Base-by-base conservation (phyloP, 2,113 vertebrate genomes). In the Lampris megalopsis region DNA sequence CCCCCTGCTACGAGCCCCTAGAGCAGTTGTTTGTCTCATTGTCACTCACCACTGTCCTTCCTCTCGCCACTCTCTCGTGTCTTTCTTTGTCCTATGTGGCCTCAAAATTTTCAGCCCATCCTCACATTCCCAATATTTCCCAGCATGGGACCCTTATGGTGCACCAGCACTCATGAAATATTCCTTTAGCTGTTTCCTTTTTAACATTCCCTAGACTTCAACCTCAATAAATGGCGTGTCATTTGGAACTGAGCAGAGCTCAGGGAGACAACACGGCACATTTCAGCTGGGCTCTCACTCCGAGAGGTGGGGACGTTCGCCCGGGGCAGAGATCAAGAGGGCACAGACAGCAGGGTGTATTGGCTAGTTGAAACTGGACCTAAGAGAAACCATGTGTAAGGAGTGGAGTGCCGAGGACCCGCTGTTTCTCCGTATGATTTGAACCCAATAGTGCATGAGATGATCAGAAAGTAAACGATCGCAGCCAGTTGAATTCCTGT, bases 1-100 rank as follows among this genome's bases (percentile, higher is more conserved):
- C 63, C 24, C 73, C 74, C 64, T 60, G 9, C 67, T 57, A 4
- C 64, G 66, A 72, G 85, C 76, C 58, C 61, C 65, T 52, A 62
- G 85, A 66, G 8, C 63, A 84, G 38, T 54, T 42, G 5, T 7
- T 73, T 57, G 42, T 58, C 47, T 75, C 56, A 69, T 64, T 72
- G 77, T 67, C 70, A 36, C 24, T 77, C 72, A 9, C 42, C 53
- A 43, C 8, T n/a, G 8, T 63, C 67, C 35, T 75, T 40, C 68
- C 3, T 43, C 0, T 3, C 38, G 52, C 47, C 54, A 66, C 73
- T 54, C 40, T 68, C 38, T 1, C 6, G 56, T 49, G 36, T 49
- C 68, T 37, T 42, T 53, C 58, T 1, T 63, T 1, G 62, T 54
- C 42, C 62, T 43, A 2, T 3, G 35, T 66, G 54, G 65, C 42